These are phyloP conservation scores for Euzophera pinguis DNA, from an alignment of 2,888 invertebrate species.

Conservation along the genomic window DNA sequence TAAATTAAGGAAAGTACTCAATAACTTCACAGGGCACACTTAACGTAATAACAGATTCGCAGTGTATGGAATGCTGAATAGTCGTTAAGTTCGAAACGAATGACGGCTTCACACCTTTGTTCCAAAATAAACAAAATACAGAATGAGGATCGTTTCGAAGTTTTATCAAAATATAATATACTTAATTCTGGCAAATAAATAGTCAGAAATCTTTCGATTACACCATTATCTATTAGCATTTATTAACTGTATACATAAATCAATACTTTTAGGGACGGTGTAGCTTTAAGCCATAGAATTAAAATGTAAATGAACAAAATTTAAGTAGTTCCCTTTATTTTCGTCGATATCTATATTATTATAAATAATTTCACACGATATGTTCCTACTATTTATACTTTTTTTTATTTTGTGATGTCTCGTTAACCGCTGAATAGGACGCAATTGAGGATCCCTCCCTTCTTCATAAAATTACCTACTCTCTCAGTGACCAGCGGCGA, in stretches of 20 bases:
- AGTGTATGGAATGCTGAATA: constrained; percentile 3
- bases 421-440: constrained; percentile 54
- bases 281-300: no score
- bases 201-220: no score
- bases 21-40: constrained; percentile 13
- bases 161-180: background rate
- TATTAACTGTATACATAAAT: no score
- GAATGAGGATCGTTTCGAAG: background rate
- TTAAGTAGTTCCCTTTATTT: no score
- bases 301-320: no score
- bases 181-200: no score
- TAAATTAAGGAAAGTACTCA: background rate
- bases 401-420: constrained; percentile 26
- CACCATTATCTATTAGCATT: no score
- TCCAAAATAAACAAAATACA: background rate
- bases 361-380: no score
- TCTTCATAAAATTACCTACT: constrained; percentile 45
- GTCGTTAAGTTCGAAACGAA: constrained; percentile 19
- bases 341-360: no score
- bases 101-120: constrained; percentile 4
- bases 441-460: constrained; percentile 54
- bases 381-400: no score
- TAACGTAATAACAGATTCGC: constrained; percentile 13
- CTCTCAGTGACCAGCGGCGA: constrained; percentile 36
- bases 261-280: no score